Evolutionary conservation across 2,797 vertebrate genomes (phyloP), one percentile per base, ranked within the genome.

Genomic region (Centroberyx gerrardi): DNA sequence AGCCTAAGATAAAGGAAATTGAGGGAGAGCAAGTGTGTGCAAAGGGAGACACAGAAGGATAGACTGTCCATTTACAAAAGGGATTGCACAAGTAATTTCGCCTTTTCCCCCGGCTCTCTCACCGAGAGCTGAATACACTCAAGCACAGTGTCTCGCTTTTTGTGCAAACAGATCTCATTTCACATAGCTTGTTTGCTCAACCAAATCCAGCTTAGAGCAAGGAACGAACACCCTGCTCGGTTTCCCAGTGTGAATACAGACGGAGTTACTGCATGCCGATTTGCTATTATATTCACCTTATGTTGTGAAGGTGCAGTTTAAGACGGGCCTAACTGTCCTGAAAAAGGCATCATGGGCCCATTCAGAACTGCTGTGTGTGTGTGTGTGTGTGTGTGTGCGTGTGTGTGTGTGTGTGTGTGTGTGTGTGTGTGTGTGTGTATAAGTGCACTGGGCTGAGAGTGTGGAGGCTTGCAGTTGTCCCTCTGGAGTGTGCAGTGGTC

Each of bases 141-240:
- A 5, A 75, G 72, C 68, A 78, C 78, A 78, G 67, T 84, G 78
- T 90, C 75, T 84, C 8, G 4, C 65, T 51, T 80, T 22, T 85
- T 84, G 64, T 82, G 79, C 87, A 87, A 82, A 84, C 80, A 83
- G 49, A 87, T 84, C 83, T 85, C 29, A 73, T 85, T 88, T 86
- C 74, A 72, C 68, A 75, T 40, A 54, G 55, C 78, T 72, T 89
- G 85, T 85, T 87, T 84, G 78, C 76, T 88, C 78, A 81, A 74
- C 67, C 66, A 77, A 76, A 74, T 85, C 84, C 72, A 59, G 62
- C 76, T 84, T 78, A 67, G 54, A 72, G 69, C 56, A 15, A 5
- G 14, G 22, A 44, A 9, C 15, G 31, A 22, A 13, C 2, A n/a
- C 63, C 53, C 42, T 54, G 68, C 67, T 52, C 40, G 51, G n/a